Evolutionary conservation across 2,888 invertebrate genomes (phyloP).

Genomic region (Altica lythri): DNA sequence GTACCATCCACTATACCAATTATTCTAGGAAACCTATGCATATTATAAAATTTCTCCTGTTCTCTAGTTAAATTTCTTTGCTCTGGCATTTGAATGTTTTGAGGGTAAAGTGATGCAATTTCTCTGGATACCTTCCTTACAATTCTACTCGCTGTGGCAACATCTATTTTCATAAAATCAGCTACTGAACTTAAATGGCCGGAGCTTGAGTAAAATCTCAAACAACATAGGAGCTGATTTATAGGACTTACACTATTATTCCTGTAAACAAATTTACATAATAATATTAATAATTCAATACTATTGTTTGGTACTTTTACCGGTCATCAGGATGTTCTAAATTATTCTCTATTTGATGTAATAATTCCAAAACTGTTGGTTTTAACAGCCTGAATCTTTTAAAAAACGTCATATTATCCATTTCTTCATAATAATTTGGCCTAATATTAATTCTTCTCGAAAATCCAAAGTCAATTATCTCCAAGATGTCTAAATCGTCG

Average conservation of each 20-base stretch:
- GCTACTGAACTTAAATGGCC: not conserved
- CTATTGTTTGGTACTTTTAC: not conserved
- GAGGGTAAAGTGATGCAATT: not conserved
- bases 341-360: too few relatives aligned
- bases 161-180: conserved; percentile 8
- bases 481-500: too few relatives aligned
- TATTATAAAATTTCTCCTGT: conserved; percentile 6
- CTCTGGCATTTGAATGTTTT: not conserved
- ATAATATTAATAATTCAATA: not conserved
- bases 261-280: not conserved
- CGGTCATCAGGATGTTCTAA: not conserved
- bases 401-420: too few relatives aligned
- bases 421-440: too few relatives aligned
- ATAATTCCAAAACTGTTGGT: too few relatives aligned
- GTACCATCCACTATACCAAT: conserved; percentile 4
- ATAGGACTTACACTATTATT: not conserved
- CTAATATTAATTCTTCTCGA: too few relatives aligned
- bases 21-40: not conserved
- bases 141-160: conserved; percentile 5
- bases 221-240: not conserved
- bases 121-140: not conserved
- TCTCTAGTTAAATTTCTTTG: too few relatives aligned
- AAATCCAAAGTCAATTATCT: too few relatives aligned
- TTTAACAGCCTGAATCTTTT: too few relatives aligned
- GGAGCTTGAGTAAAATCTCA: conserved; percentile 2